Base-by-base conservation (phyloP, 2,797 vertebrate species). In the Liparis tanakae region DNA sequence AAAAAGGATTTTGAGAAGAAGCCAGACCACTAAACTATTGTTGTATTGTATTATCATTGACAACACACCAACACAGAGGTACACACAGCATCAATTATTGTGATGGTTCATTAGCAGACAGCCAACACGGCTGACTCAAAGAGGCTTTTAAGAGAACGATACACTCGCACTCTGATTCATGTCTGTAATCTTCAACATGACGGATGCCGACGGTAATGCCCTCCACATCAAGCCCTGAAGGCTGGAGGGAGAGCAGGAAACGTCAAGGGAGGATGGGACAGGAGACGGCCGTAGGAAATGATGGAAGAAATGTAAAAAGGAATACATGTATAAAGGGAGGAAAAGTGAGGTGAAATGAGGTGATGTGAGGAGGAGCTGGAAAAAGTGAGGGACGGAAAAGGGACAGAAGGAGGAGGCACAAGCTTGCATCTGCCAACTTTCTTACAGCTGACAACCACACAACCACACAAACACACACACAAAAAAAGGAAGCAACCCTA, bases 81-180 rank as follows among this genome's bases (percentile, higher is more conserved):
- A 66, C 46, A 66, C 46, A 84, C 14, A 75, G 79, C 80, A 78
- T 87, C 57, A 65, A 4, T 30, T 30, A 30, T 30, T 30, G 55
- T 83, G 46, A 69, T 85, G 72, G 73, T 56, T 72, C 78, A 78
- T 74, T 64, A 72, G 13, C 58, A 69, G 63, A 72, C 81, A 78
- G 76, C 14, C 76, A 65, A 22, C 10, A n/a, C 15, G 17, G 5
- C 61, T 25, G 72, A 76, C 54, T 85, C 58, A 57, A 39, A 25
- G 48, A n/a, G 20, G 10, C 48, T 72, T 66, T 66, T 30, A 3
- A 50, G 33, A 67, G 50, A 12, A 33, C 37, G 51, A 67, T 17
- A 73, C 66, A 55, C 61, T 58, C 4, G 10, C 74, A 39, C 25
- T 20, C 33, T 0, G 54, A 33, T 39, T 69, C 2, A 48, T 30